Conservation (phyloP, 2,888 invertebrate species). For the Timema cristinae region DNA sequence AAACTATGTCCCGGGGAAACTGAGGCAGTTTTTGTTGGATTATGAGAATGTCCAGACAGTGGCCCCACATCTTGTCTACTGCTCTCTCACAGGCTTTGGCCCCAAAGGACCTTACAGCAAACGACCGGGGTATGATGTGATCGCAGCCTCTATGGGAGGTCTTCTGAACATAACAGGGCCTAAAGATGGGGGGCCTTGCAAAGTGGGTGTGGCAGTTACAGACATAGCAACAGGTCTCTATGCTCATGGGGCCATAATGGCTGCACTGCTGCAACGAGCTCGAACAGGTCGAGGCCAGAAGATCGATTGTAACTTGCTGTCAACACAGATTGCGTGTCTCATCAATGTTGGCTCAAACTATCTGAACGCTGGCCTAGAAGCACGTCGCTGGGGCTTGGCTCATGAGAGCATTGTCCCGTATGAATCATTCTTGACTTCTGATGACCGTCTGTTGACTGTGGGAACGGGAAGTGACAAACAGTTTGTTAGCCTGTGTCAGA, state of each 20-base stretch:
- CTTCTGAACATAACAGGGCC: constrained; percentile 87
- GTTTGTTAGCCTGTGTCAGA: constrained; percentile 67
- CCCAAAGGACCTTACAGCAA: constrained; percentile 77
- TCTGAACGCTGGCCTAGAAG: constrained; percentile 77
- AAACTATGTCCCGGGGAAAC: constrained; percentile 90
- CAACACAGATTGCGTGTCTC: constrained; percentile 84
- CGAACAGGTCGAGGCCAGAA: constrained; percentile 82
- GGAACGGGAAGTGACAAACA: constrained; percentile 84
- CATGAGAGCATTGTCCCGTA: constrained; percentile 95
- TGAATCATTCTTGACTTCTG: constrained; percentile 78
- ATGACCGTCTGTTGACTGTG: constrained; percentile 74
- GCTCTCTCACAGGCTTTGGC: constrained; percentile 92
- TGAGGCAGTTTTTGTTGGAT: constrained; percentile 71
- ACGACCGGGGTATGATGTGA: constrained; percentile 94
- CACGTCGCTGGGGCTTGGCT: constrained; percentile 82
- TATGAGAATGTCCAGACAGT: constrained; percentile 65
- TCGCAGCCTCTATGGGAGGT: constrained; percentile 90
- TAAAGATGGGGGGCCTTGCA: constrained; percentile 76
- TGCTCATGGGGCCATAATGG: constrained; percentile 91
- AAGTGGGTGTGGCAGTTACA: constrained; percentile 89
- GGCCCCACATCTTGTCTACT: constrained; percentile 82
- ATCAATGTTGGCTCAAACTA: constrained; percentile 88
- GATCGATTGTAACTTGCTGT: constrained; percentile 90
- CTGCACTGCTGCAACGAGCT: constrained; percentile 74
- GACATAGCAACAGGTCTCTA: constrained; percentile 92